Evolutionary conservation across 2,888 invertebrate genomes (phyloP).

Genomic region (Asteroscopus sphinx): DNA sequence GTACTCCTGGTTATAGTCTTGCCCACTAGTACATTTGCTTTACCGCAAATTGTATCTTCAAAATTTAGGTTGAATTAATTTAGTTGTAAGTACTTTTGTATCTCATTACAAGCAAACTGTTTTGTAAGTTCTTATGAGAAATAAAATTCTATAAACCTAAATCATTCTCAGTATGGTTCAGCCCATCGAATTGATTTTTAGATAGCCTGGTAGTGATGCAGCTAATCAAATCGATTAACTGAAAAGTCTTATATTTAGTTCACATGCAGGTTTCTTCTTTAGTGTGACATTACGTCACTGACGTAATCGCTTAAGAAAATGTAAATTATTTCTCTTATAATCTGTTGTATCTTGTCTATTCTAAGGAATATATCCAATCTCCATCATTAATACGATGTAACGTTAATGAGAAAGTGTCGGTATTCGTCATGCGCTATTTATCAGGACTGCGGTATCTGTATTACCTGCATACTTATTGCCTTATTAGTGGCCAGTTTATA

Average conservation of each 20-base stretch:
- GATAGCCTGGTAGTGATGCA: too few species aligned
- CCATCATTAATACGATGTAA: slow-evolving; percentile 10
- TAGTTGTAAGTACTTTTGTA: too few species aligned
- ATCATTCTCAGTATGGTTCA: neutral
- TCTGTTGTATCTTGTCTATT: slow-evolving; percentile 5
- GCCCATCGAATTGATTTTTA: neutral
- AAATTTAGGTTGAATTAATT: neutral
- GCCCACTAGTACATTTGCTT: slow-evolving; percentile 3
- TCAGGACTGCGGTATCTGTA: slow-evolving; percentile 5
- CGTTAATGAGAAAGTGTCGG: slow-evolving; percentile 35
- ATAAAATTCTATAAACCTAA: too few species aligned
- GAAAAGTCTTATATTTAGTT: too few species aligned
- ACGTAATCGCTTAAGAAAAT: too few species aligned
- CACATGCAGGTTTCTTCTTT: too few species aligned
- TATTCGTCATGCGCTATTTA: slow-evolving; percentile 37
- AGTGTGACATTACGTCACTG: too few species aligned
- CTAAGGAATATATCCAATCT: slow-evolving; percentile 15
- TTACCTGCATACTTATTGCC: slow-evolving; percentile 7
- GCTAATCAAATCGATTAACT: too few species aligned
- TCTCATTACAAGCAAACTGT: too few species aligned
- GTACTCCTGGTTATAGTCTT: too few species aligned
- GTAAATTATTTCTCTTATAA: neutral
- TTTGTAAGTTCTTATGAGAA: too few species aligned
- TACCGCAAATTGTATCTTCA: slow-evolving; percentile 5
- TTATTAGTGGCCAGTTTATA: neutral